phyloP scores from a whole-genome alignment of 2,113 vertebrate species.

The Fulica atra region DNA sequence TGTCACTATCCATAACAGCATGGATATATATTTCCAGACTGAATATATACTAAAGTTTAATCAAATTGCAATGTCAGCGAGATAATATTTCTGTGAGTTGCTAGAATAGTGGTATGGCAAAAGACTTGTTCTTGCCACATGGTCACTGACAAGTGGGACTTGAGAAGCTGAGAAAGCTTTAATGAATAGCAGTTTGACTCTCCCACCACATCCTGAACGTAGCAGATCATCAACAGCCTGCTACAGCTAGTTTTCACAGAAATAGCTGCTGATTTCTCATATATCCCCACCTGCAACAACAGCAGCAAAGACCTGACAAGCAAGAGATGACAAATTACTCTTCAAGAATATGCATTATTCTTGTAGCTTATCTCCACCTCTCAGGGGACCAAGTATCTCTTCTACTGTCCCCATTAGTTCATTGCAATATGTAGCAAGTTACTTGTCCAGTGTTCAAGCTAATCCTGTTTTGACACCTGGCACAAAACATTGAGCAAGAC shows the following conservation, averaged over 20 bases:
- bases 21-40: not conserved
- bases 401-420: not conserved
- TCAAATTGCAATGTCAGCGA: not conserved
- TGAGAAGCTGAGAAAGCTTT: not conserved
- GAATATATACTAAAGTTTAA: not conserved
- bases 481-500: not conserved
- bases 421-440: not conserved
- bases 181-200: not conserved
- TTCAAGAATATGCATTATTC: not conserved
- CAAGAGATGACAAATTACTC: not conserved
- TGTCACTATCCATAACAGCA: not conserved
- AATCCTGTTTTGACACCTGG: not conserved
- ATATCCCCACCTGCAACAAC: not conserved
- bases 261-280: not conserved
- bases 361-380: not conserved
- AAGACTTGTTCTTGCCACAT: not conserved
- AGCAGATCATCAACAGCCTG: not conserved
- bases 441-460: not conserved
- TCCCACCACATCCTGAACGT: not conserved
- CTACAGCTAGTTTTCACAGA: not conserved
- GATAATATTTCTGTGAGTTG: not conserved
- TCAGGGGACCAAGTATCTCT: not conserved
- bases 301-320: not conserved
- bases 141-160: not conserved
- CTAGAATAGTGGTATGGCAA: not conserved